Percentiles rank a stretch among this genome's conserved stretches.
phyloP scores from a whole-genome alignment of 1,140 invertebrate species.

The Bombus impatiens region DNA sequence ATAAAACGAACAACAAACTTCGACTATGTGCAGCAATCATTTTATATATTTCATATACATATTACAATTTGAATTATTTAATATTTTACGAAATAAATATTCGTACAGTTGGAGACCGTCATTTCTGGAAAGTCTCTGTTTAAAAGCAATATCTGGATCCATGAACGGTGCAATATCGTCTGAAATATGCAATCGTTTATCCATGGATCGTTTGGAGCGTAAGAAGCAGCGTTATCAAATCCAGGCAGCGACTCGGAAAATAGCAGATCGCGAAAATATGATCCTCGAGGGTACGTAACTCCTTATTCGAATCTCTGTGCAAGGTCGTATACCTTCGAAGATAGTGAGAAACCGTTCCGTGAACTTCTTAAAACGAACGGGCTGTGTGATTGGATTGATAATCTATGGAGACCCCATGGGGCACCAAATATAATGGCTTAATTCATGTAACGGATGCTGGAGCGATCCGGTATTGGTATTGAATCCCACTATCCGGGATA shows the following conservation, averaged over 20 bases:
- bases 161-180: neutral
- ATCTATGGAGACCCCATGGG: slow-evolving; percentile 67
- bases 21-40: no score
- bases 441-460: slow-evolving; percentile 64
- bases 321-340: slow-evolving; percentile 49
- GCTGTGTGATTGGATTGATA: slow-evolving; percentile 71
- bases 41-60: no score
- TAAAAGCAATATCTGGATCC: neutral
- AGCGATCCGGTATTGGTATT: slow-evolving; percentile 14
- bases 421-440: slow-evolving; percentile 71
- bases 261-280: slow-evolving; percentile 21
- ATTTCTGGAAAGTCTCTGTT: neutral
- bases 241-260: slow-evolving; percentile 38
- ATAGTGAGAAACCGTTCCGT: slow-evolving; percentile 58
- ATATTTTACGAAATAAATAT: neutral
- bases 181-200: slow-evolving; percentile 14
- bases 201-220: neutral
- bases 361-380: slow-evolving; percentile 67
- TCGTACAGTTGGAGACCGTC: neutral
- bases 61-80: no score
- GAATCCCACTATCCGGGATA: slow-evolving; percentile 5
- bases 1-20: no score
- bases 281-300: slow-evolving; percentile 44
- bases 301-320: slow-evolving; percentile 47
- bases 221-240: slow-evolving; percentile 19